Evolutionary conservation across 2,888 invertebrate genomes (phyloP), one percentile per base, ranked within the genome.

Genomic region (Cataglyphis altisquamis): DNA sequence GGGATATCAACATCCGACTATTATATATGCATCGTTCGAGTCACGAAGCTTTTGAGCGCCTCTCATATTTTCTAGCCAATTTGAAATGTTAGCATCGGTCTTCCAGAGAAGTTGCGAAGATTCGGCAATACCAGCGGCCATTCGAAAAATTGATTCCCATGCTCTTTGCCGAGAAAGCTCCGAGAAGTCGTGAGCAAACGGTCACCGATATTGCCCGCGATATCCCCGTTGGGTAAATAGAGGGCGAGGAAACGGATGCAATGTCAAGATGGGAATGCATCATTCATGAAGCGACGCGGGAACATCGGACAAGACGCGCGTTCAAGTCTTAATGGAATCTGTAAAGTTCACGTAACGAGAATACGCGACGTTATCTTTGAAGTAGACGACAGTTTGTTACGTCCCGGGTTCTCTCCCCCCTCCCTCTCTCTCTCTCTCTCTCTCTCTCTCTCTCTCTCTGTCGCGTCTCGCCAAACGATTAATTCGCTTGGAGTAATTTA

Each of bases 281-380:
- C 80, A 82, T 82, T 82, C 80, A 82, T 82, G 81, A 82, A 64
- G 68, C 60, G 39, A n/a, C n/a, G 25, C 55, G 52, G 21, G 80
- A 80, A 70, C 36, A 70, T 45, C 55, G 55, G 45, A 55, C 55
- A 45, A 68, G 78, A 78, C 45, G 66, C 45, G 78, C 60, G 39
- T 48, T 52, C 67, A 39, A 25, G 36, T 48, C 60, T 62, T 62
- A 48, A 80, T 67, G 62, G 48, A 67, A 82, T 78, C 67, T 32
- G 29, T 52, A 82, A 78, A 67, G 78, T 77, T 77, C 25, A 12
- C 57, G 45, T 72, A 64, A 52, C 45, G 64, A 70, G 82, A 32
- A 64, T 32, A n/a, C 41, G 72, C 39, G 52, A 75, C 45, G 60
- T 67, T 75, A 60, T 66, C 64, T 66, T 82, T 36, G 67, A 63